These are phyloP conservation scores for Drosophila leonis DNA, from an alignment of 2,888 invertebrate species.

Conservation along the genomic window DNA sequence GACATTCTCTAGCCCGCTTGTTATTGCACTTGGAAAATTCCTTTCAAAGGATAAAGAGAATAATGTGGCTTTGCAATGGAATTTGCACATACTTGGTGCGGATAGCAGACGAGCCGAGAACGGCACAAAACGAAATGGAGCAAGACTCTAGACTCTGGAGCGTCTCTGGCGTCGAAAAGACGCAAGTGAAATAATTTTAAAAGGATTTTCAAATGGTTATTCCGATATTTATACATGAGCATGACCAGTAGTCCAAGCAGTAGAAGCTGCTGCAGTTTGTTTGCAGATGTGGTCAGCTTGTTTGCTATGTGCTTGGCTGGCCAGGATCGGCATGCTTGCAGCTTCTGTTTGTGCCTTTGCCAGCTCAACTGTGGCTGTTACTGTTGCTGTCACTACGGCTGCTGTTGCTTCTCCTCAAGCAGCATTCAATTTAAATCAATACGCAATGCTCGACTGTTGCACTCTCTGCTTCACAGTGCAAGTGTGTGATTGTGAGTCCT, in stretches of 20 bases:
- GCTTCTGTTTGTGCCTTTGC: conserved; percentile 35
- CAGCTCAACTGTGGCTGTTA: conserved; percentile 19
- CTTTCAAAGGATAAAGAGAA: conserved; percentile 81
- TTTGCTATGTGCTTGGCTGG: conserved; percentile 59
- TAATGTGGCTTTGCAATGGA: conserved; percentile 82
- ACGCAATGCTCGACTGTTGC: conserved; percentile 28
- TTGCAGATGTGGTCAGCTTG: conserved; percentile 74
- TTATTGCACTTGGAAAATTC: conserved; percentile 81
- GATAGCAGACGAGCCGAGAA: conserved; percentile 44
- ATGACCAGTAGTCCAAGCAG: conserved; percentile 47
- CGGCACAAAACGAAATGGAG: conserved; percentile 19
- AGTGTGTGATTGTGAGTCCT: conserved; percentile 13
- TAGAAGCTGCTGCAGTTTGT: conserved; percentile 52
- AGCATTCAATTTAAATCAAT: conserved; percentile 76
- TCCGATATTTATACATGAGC: conserved; percentile 75
- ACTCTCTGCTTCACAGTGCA: background rate
- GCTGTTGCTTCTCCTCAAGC: conserved; percentile 26
- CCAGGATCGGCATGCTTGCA: conserved; percentile 33
- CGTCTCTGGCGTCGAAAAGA: conserved; percentile 72
- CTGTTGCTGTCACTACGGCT: conserved; percentile 26
- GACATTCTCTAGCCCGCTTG: conserved; percentile 59
- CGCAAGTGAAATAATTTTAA: conserved; percentile 80
- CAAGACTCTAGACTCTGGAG: conserved; percentile 16
- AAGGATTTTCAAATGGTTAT: conserved; percentile 81
- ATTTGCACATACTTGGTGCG: conserved; percentile 80